phyloP scores from a whole-genome alignment of 2,888 invertebrate species.

The Embidobia sp. region DNA sequence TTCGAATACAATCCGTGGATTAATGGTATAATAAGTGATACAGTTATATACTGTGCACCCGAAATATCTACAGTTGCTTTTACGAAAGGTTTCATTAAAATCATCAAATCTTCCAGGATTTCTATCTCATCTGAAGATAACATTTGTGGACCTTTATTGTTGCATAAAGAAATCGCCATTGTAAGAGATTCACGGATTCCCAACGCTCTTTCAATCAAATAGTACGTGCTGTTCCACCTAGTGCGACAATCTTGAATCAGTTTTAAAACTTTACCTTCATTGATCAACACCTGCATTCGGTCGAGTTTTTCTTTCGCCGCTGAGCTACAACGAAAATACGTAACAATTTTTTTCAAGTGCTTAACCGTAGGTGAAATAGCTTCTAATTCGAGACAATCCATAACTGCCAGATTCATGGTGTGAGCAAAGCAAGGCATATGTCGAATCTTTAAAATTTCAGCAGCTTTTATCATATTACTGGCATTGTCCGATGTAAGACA shows the following conservation, averaged over 20 bases:
- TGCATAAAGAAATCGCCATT: slow-evolving; percentile 8
- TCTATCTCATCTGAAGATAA: background rate
- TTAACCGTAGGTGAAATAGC: background rate
- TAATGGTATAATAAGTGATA: slow-evolving; percentile 8
- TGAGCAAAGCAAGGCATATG: slow-evolving; percentile 9
- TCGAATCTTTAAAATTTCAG: background rate
- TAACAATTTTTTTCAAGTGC: slow-evolving; percentile 5
- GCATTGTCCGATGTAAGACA: slow-evolving; percentile 7
- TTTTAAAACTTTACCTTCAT: background rate
- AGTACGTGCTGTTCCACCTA: slow-evolving; percentile 6
- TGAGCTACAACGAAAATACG: slow-evolving; percentile 7
- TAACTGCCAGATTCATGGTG: background rate
- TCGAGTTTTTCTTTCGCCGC: slow-evolving; percentile 4
- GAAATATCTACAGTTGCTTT: slow-evolving; percentile 6
- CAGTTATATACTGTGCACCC: slow-evolving; percentile 1
- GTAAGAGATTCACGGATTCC: background rate
- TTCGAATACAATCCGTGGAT: slow-evolving; percentile 5
- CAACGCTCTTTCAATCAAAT: slow-evolving; percentile 10
- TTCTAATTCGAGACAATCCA: background rate
- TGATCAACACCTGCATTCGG: background rate
- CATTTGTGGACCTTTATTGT: background rate
- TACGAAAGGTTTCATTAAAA: background rate
- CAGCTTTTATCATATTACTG: slow-evolving; percentile 10
- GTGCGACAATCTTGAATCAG: slow-evolving; percentile 3
- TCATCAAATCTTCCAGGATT: background rate